Percentiles rank a stretch among this genome's conserved stretches.
Evolutionary conservation across 2,888 invertebrate genomes (phyloP).

Genomic region (Pelosia muscerda): DNA sequence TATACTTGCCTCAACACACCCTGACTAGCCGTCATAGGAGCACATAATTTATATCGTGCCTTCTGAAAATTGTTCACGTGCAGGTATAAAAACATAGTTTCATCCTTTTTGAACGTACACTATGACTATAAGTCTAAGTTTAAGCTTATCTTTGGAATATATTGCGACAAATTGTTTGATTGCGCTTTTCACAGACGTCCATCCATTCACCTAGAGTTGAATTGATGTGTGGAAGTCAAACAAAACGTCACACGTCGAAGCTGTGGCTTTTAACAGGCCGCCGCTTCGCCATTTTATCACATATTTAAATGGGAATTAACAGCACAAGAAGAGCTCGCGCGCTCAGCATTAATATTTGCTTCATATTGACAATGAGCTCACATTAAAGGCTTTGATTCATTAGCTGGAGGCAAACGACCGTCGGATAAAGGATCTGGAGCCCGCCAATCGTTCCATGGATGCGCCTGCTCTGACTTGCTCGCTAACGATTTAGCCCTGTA

Average conservation of each 20-base stretch:
- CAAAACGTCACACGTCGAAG: conserved; percentile 60
- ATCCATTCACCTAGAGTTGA: conserved; percentile 46
- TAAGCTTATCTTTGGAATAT: conserved; percentile 50
- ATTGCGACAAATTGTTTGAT: conserved; percentile 61
- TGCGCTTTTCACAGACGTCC: conserved; percentile 51
- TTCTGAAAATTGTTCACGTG: conserved; percentile 28
- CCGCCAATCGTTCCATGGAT: conserved; percentile 77
- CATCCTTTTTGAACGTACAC: conserved; percentile 30
- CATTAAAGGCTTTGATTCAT: conserved; percentile 81
- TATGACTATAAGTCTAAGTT: conserved; percentile 30
- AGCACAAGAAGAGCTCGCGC: conserved; percentile 71
- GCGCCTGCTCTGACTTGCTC: conserved; percentile 77
- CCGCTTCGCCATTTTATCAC: conserved; percentile 71
- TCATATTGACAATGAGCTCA: conserved; percentile 80
- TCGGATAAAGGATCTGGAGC: conserved; percentile 79
- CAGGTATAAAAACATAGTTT: no score
- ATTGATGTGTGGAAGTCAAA: conserved; percentile 54
- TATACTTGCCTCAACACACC: conserved; percentile 54
- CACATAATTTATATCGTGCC: conserved; percentile 31
- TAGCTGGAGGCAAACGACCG: conserved; percentile 82
- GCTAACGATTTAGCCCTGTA: conserved; percentile 79
- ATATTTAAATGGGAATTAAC: conserved; percentile 82
- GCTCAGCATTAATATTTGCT: conserved; percentile 78
- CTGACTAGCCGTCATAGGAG: conserved; percentile 36
- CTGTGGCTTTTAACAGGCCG: conserved; percentile 55